phyloP scores from a whole-genome alignment of 2,888 invertebrate species.

The Coleophora flavipennella region DNA sequence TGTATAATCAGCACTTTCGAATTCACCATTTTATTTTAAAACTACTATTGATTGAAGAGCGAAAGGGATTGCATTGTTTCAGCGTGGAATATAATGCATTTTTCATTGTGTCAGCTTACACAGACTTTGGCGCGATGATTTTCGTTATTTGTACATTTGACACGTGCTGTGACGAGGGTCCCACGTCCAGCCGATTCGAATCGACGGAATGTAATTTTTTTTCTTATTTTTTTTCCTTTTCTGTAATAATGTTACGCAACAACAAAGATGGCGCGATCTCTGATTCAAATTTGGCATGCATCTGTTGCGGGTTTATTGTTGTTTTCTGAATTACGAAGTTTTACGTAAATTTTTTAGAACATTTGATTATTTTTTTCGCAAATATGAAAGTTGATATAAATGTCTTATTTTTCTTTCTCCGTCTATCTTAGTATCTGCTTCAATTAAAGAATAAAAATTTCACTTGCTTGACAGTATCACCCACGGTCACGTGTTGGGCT shows the following conservation, averaged over 20 bases:
- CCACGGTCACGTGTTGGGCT: no score
- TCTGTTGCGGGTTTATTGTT: slow-evolving; percentile 43
- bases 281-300: slow-evolving; percentile 42
- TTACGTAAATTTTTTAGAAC: background rate
- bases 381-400: no score
- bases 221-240: slow-evolving; percentile 36
- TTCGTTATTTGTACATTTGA: slow-evolving; percentile 36
- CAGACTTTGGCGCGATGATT: slow-evolving; percentile 21
- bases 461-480: no score
- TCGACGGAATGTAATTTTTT: slow-evolving; percentile 44
- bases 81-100: slow-evolving; percentile 16
- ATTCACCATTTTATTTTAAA: slow-evolving; percentile 7
- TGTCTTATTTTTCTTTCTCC: no score
- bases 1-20: slow-evolving; percentile 5
- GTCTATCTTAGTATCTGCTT: no score
- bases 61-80: slow-evolving; percentile 14
- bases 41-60: slow-evolving; percentile 11
- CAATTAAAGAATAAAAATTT: no score
- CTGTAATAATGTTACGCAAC: slow-evolving; percentile 47
- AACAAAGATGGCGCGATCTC: slow-evolving; percentile 29
- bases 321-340: slow-evolving; percentile 24
- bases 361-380: no score
- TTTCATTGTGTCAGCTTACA: slow-evolving; percentile 14
- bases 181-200: slow-evolving; percentile 36
- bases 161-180: slow-evolving; percentile 41